Evolutionary conservation across 2,888 invertebrate genomes (phyloP).

Genomic region (Campoletis raptor): DNA sequence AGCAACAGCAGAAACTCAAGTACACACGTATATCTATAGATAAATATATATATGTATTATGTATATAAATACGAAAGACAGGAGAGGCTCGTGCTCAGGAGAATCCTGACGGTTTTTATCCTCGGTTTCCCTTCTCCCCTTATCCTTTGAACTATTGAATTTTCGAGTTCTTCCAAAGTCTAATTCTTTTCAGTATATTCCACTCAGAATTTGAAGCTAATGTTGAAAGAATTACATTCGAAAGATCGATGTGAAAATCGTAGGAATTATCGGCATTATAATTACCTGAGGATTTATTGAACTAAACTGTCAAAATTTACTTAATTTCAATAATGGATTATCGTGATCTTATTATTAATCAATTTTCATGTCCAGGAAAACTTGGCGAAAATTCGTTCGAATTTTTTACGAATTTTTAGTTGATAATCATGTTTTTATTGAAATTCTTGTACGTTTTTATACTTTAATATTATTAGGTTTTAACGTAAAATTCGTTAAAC

Average conservation of each 20-base stretch:
- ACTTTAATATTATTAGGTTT: too few species aligned
- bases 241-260: not conserved
- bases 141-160: not conserved
- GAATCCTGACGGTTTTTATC: conserved; percentile 28
- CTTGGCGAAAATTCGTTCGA: too few species aligned
- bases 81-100: conserved; percentile 35
- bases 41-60: conserved; percentile 26
- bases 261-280: not conserved
- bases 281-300: too few species aligned
- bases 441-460: too few species aligned
- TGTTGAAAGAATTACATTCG: not conserved
- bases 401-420: too few species aligned
- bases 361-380: too few species aligned
- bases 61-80: not conserved
- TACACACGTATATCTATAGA: conserved; percentile 20
- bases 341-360: too few species aligned
- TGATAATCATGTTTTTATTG: too few species aligned
- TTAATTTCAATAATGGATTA: too few species aligned
- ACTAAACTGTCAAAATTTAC: too few species aligned
- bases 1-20: conserved; percentile 50
- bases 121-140: conserved; percentile 5
- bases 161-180: not conserved
- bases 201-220: not conserved
- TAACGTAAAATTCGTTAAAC: too few species aligned
- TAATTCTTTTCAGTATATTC: not conserved